Conservation (phyloP, 2,113 vertebrate genomes). For the Myxocyprinus asiaticus region DNA sequence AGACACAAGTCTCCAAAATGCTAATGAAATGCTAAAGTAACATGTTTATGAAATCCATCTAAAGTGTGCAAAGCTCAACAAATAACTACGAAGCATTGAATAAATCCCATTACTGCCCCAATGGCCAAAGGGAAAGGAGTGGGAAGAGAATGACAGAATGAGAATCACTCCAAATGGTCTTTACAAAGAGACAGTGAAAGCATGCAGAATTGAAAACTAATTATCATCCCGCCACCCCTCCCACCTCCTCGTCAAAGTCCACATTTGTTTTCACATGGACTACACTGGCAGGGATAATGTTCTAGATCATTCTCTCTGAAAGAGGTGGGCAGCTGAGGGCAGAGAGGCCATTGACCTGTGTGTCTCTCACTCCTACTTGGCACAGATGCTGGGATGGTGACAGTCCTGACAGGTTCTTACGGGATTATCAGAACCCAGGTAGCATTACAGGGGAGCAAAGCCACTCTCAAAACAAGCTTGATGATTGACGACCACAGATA, state of each 20-base stretch:
- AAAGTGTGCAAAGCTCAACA: constrained; percentile 5
- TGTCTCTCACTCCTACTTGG: constrained; percentile 27
- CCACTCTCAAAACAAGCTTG: constrained; percentile 42
- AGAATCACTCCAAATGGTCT: constrained; percentile 13
- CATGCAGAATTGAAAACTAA: constrained; percentile 38
- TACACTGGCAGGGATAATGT: constrained; percentile 29
- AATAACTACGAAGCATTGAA: no score
- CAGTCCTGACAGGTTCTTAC: constrained; percentile 25
- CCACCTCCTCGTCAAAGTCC: constrained; percentile 32
- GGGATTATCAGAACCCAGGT: constrained; percentile 48
- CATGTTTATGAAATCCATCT: constrained; percentile 37
- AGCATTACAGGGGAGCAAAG: constrained; percentile 41
- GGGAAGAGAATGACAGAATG: no score
- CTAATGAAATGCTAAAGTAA: background rate
- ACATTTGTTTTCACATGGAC: constrained; percentile 46
- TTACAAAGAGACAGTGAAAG: constrained; percentile 17
- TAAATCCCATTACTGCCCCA: no score
- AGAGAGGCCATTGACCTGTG: constrained; percentile 32
- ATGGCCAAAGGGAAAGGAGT: no score
- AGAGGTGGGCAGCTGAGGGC: constrained; percentile 50
- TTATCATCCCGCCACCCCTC: constrained; percentile 57
- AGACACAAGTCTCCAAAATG: no score
- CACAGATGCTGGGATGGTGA: constrained; percentile 2
- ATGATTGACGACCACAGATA: constrained; percentile 26
- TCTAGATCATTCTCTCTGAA: constrained; percentile 48